Base-by-base conservation (phyloP, 2,797 vertebrate species). In the Betta splendens region DNA sequence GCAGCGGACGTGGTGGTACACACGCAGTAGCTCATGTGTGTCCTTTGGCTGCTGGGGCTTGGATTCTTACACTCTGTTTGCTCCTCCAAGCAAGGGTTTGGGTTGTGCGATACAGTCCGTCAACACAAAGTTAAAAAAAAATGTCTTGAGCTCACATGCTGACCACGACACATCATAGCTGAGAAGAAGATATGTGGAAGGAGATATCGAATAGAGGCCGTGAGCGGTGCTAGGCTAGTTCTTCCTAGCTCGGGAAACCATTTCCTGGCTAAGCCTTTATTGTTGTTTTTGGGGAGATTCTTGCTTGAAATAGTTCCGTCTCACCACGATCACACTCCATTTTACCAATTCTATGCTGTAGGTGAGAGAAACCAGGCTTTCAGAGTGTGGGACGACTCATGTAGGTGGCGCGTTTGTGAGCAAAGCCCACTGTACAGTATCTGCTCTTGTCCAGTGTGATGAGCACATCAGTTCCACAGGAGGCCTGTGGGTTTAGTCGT, bases 401-500 rank as follows among this genome's bases (percentile, higher is more conserved):
- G 13, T 23, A 25, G 42, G 63, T 46, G 56, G 32, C 17, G 13
- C 38, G 48, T 32, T 5, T 36, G 39, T 46, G 42, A 18, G 42
- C 39, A 54, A 17, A 46, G 48, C 18, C 44, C 26, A 38, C 56
- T 38, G 33, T 48, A 33, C 56, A 33, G 29, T 52, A 39, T 33
- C 5, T 50, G 51, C 48, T 21, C 22, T 57, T 49, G 42, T 60
- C 23, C 59, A 47, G 32, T 28, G 15, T 61, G 56, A 67, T 62
- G 36, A 62, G 50, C 47, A 39, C 50, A 64, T 61, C 33, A 35
- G 26, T 50, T 39, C 50, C 33, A 46, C 54, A 48, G 62, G 48
- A 64, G 47, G 61, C 48, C 43, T 25, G n/a, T 35, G 51, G 50
- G 36, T 65, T 70, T 65, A 55, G 56, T 57, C 53, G 57, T 68